phyloP scores from a whole-genome alignment of 2,888 invertebrate genomes.

The Netelia fuscicornis region DNA sequence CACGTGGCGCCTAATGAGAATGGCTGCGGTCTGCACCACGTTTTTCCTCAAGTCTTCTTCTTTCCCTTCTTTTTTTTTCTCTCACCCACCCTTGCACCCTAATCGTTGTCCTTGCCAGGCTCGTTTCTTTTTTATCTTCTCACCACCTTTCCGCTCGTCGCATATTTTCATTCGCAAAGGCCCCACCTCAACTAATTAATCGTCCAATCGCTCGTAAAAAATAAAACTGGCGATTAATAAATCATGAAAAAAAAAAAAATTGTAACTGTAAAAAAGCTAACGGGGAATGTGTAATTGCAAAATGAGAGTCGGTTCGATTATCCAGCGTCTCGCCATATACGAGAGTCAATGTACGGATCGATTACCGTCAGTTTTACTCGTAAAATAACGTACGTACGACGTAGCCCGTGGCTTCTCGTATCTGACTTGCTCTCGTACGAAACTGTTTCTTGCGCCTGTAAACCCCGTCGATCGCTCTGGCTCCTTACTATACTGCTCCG shows the following conservation, averaged over 20 bases:
- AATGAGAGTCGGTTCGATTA: background rate
- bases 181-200: conserved; percentile 46
- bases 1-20: conserved; percentile 81
- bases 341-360: conserved; percentile 24
- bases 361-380: conserved; percentile 52
- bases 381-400: conserved; percentile 48
- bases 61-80: conserved; percentile 34
- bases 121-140: conserved; percentile 44
- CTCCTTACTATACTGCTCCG: background rate
- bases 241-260: background rate
- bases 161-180: conserved; percentile 10
- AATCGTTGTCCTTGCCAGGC: conserved; percentile 23
- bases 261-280: background rate
- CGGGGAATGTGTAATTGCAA: background rate
- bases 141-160: conserved; percentile 42
- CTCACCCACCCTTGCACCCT: conserved; percentile 24
- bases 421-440: conserved; percentile 43
- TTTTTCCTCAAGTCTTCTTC: conserved; percentile 70
- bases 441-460: conserved; percentile 62
- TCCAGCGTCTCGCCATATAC: background rate
- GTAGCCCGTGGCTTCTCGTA: conserved; percentile 45
- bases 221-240: conserved; percentile 11
- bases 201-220: conserved; percentile 5
- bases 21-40: conserved; percentile 67
- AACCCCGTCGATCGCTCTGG: conserved; percentile 53